These are phyloP conservation scores for Paratilapia polleni DNA, from an alignment of 2,113 vertebrate species.

Conservation along the genomic window DNA sequence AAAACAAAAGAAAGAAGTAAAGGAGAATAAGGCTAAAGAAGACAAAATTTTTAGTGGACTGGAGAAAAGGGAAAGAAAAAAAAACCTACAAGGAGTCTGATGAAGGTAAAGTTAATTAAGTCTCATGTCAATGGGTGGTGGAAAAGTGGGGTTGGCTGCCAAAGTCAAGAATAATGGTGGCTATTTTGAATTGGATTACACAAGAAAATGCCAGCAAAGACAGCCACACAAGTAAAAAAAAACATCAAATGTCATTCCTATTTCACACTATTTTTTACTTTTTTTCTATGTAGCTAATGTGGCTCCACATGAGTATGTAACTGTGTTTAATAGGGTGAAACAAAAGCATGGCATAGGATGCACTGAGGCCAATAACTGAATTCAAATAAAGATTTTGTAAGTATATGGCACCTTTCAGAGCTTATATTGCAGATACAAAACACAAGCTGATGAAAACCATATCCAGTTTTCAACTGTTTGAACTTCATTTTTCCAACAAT, in stretches of 20 bases:
- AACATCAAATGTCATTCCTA: neutral
- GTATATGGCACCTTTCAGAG: neutral
- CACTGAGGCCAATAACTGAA: neutral
- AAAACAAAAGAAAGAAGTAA: neutral
- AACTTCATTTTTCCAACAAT: neutral
- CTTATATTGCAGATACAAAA: neutral
- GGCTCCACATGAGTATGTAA: too few species aligned
- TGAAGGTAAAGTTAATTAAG: constrained; percentile 61
- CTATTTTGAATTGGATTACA: constrained; percentile 28
- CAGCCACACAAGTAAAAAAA: neutral
- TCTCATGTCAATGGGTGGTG: constrained; percentile 32
- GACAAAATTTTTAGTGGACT: neutral
- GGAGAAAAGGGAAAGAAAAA: constrained; percentile 3
- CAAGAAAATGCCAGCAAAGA: constrained; percentile 12
- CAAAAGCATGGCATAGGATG: neutral
- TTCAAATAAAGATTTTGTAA: neutral
- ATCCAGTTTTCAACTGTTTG: neutral
- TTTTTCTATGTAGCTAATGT: neutral
- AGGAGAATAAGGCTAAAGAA: neutral
- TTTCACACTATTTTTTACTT: neutral
- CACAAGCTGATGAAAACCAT: neutral
- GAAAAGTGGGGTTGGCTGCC: neutral
- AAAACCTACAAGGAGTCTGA: constrained; percentile 18
- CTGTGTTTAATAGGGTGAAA: neutral
- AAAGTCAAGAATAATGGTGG: constrained; percentile 21